A percentile compares a stretch with the other conserved stretches of the same genome.
phyloP scores from a whole-genome alignment of 2,888 invertebrate species.

The Orchesella flavescens region DNA sequence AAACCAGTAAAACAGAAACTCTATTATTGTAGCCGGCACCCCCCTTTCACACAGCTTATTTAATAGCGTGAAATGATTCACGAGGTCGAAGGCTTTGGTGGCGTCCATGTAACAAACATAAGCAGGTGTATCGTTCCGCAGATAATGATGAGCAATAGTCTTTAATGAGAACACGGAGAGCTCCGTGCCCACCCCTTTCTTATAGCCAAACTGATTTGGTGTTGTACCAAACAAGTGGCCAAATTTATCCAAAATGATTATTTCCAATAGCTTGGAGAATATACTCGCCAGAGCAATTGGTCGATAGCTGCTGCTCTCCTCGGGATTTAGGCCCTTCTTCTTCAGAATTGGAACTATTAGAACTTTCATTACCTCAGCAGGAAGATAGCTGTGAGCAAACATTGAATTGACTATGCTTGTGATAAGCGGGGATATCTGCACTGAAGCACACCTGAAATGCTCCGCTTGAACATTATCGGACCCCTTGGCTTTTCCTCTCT shows the following conservation, averaged over 20 bases:
- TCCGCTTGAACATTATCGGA: constrained; percentile 13
- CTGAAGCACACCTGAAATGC: background rate
- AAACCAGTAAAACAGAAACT: constrained; percentile 16
- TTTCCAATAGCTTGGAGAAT: constrained; percentile 6
- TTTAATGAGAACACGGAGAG: constrained; percentile 7
- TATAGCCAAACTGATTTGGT: constrained; percentile 22
- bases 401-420: background rate
- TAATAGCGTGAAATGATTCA: constrained; percentile 27
- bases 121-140: constrained; percentile 21
- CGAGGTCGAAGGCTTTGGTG: constrained; percentile 20
- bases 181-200: constrained; percentile 24
- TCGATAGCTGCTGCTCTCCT: background rate
- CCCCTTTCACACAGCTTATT: constrained; percentile 13
- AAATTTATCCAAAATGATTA: background rate
- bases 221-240: background rate
- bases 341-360: constrained; percentile 15
- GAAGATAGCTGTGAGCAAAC: background rate
- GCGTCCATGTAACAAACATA: constrained; percentile 43
- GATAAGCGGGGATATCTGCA: background rate
- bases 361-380: constrained; percentile 5
- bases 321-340: constrained; percentile 4
- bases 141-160: constrained; percentile 4
- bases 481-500: background rate
- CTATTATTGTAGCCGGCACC: background rate
- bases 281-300: constrained; percentile 14